These are phyloP conservation scores for Heliopora coerulea DNA, from an alignment of 92 coral and sea anemone genomes.

Conservation along the genomic window DNA sequence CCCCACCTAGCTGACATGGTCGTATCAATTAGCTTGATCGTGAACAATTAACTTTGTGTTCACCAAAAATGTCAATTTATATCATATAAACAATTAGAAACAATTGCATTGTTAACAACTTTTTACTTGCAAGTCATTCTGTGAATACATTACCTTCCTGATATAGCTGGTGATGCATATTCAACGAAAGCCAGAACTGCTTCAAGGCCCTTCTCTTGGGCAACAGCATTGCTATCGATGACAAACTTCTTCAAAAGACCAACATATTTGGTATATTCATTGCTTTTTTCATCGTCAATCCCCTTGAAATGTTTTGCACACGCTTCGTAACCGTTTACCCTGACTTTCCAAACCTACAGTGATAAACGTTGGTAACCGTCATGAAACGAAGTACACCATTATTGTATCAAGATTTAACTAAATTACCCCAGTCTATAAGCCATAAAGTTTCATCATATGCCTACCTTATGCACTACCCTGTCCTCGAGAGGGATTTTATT, in stretches of 20 bases:
- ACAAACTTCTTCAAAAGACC: conserved; percentile 94
- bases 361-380: neutral
- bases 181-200: conserved; percentile 85
- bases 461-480: conserved; percentile 82
- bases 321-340: conserved; percentile 94
- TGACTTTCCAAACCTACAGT: conserved; percentile 99
- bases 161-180: conserved; percentile 85
- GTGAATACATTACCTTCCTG: conserved; percentile 72
- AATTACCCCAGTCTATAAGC: neutral
- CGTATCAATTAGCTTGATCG: no score
- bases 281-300: conserved; percentile 75
- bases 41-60: no score
- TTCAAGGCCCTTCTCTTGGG: conserved; percentile 95
- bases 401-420: no score
- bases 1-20: no score
- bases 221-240: conserved; percentile 91
- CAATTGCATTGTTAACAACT: no score
- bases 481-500: conserved; percentile 87
- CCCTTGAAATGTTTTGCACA: conserved; percentile 66
- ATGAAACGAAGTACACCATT: neutral
- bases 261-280: conserved; percentile 81
- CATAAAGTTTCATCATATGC: neutral
- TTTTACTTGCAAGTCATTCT: neutral
- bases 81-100: no score
- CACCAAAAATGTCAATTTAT: no score